phyloP scores from a whole-genome alignment of 2,888 invertebrate species.

The Tinea semifulvella region DNA sequence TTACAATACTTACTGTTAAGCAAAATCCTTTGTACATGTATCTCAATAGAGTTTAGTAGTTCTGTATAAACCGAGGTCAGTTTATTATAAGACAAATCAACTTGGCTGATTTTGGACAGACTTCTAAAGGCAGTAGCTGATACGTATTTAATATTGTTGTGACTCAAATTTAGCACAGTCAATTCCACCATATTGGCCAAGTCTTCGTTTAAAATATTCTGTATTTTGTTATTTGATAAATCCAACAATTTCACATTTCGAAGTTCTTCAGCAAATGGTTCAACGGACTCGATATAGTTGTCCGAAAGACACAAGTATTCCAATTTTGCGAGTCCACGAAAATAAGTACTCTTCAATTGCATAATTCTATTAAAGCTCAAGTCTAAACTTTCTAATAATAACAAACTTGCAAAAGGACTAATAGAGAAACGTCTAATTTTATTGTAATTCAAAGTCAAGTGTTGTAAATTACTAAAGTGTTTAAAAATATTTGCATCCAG shows the following conservation, averaged over 20 bases:
- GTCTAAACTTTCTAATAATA: slow-evolving; percentile 80
- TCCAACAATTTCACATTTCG: slow-evolving; percentile 81
- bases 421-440: slow-evolving; percentile 82
- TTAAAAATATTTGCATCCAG: slow-evolving; percentile 77
- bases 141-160: slow-evolving; percentile 83
- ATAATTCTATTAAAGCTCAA: slow-evolving; percentile 84
- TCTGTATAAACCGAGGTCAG: slow-evolving; percentile 81
- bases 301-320: slow-evolving; percentile 83
- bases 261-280: slow-evolving; percentile 82
- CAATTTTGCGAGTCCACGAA: slow-evolving; percentile 79
- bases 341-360: slow-evolving; percentile 82
- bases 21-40: slow-evolving; percentile 79
- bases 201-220: slow-evolving; percentile 78
- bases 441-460: slow-evolving; percentile 80
- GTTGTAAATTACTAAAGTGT: slow-evolving; percentile 77
- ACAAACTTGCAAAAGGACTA: slow-evolving; percentile 81
- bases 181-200: slow-evolving; percentile 81
- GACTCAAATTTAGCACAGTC: slow-evolving; percentile 80
- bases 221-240: slow-evolving; percentile 84
- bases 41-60: slow-evolving; percentile 82
- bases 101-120: slow-evolving; percentile 77
- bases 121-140: slow-evolving; percentile 82
- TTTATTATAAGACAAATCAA: slow-evolving; percentile 85
- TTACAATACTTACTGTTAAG: slow-evolving; percentile 79
- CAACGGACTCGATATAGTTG: slow-evolving; percentile 83